These are phyloP conservation scores for Hirundo rustica DNA, from an alignment of 2,797 vertebrate species.

Conservation along the genomic window DNA sequence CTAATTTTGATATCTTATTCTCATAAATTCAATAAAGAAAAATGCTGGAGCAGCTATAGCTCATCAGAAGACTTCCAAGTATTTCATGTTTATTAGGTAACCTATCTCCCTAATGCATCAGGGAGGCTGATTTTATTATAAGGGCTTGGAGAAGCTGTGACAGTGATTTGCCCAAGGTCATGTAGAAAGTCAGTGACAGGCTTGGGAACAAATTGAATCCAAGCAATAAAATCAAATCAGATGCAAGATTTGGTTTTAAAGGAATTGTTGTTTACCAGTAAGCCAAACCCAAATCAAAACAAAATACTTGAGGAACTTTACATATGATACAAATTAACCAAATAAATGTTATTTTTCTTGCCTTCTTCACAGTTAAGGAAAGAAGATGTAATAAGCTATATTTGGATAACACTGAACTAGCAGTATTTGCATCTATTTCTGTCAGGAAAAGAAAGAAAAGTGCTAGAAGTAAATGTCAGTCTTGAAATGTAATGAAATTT, in stretches of 20 bases:
- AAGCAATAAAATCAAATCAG: conserved; percentile 32
- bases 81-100: conserved; percentile 51
- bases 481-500: background rate
- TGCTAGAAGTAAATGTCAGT: background rate
- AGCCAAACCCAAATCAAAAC: conserved; percentile 12
- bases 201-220: background rate
- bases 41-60: conserved; percentile 13
- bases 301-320: background rate
- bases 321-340: background rate
- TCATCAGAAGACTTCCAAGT: conserved; percentile 39
- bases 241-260: background rate
- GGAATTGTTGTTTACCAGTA: conserved; percentile 3
- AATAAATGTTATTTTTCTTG: background rate
- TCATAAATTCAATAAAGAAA: conserved; percentile 42
- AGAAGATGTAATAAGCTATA: background rate
- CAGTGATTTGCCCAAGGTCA: conserved; percentile 41
- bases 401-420: conserved; percentile 25
- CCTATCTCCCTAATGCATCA: conserved; percentile 35
- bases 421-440: conserved; percentile 31
- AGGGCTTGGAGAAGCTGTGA: background rate
- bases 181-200: background rate
- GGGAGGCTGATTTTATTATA: conserved; percentile 41
- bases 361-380: background rate
- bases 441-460: background rate
- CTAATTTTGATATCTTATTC: background rate